Evolutionary conservation across 2,888 invertebrate species (phyloP), one percentile per base, ranked within the genome.

Genomic region (Merodon equestris): DNA sequence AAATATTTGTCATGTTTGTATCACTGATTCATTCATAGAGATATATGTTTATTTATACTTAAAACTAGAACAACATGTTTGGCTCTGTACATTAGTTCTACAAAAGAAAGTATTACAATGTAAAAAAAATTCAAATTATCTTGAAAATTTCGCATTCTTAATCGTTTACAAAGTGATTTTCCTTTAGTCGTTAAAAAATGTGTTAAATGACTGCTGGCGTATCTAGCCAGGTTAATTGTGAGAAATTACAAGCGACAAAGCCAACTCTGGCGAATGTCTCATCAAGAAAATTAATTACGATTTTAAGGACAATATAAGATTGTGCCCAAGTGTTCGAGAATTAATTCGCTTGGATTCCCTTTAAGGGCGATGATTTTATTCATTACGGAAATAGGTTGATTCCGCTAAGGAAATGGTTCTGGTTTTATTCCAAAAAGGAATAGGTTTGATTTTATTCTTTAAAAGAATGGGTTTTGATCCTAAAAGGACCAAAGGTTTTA

Each of bases 221-320:
- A 27, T 27, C 3, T 27, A 27, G 27, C 27, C 27, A 27, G 27
- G 7, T 27, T 27, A 40, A 45, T 14, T 12, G 17, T 13, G n/a
- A n/a, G n/a, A n/a, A n/a, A n/a, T n/a, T n/a, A n/a, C n/a, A n/a
- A n/a, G n/a, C 12, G 66, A 76, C 71, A 79, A 64, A 79, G 74
- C 79, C 79, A 79, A 60, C 44, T 58, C 17, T 70, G 64, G 74
- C 79, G 74, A 64, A 70, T 79, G 79, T 63, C 54, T 10, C 40
- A 40, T 10, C 12, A 17, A 34, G 7, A 34, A 10, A 1, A 15
- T 38, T 13, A 14, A 14, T 18, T n/a, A n/a, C n/a, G n/a, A n/a
- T n/a, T n/a, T 47, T 40, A 18, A 19, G n/a, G n/a, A 51, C 14
- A 70, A 68, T 44, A 14, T 10, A 34, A 15, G 17, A 19, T 48